A percentile compares a stretch with the other conserved stretches of the same genome.
Conservation (phyloP, 2,888 invertebrate genomes). For the Periphyllus acericola region DNA sequence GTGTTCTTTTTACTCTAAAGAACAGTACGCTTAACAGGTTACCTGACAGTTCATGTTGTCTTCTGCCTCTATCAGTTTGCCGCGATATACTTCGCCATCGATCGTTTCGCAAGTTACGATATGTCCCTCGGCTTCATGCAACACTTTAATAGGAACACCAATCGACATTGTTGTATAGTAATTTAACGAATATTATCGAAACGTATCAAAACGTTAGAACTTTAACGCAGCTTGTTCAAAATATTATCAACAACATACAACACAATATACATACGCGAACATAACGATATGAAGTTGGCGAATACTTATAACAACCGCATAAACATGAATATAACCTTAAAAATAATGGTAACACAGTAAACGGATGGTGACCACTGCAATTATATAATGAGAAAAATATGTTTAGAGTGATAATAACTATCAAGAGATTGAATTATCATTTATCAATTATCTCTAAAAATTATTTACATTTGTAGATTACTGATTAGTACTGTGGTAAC, state of each 20-base stretch:
- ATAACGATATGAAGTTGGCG: not conserved
- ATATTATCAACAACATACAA: not conserved
- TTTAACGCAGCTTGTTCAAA: not conserved
- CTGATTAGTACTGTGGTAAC: not conserved
- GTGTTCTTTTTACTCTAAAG: not conserved
- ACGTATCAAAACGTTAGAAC: not conserved
- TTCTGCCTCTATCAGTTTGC: constrained; percentile 97
- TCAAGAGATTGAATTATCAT: not conserved
- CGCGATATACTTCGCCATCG: constrained; percentile 98
- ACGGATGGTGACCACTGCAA: not conserved
- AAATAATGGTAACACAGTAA: not conserved
- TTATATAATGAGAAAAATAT: not conserved
- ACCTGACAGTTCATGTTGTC: constrained; percentile 99
- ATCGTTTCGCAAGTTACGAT: constrained; percentile 98
- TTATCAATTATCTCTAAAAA: not conserved
- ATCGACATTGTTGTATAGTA: constrained; percentile 84
- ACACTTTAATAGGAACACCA: constrained; percentile 98
- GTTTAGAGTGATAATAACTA: constrained; percentile 16
- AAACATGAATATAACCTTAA: constrained; percentile 38
- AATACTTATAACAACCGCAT: not conserved
- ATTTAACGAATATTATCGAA: not conserved
- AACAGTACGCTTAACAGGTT: constrained; percentile 71
- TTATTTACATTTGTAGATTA: not conserved
- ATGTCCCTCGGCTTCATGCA: constrained; percentile 99
- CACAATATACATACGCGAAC: not conserved